Base-by-base conservation (phyloP, 2,888 invertebrate genomes). In the Molorchus minor region DNA sequence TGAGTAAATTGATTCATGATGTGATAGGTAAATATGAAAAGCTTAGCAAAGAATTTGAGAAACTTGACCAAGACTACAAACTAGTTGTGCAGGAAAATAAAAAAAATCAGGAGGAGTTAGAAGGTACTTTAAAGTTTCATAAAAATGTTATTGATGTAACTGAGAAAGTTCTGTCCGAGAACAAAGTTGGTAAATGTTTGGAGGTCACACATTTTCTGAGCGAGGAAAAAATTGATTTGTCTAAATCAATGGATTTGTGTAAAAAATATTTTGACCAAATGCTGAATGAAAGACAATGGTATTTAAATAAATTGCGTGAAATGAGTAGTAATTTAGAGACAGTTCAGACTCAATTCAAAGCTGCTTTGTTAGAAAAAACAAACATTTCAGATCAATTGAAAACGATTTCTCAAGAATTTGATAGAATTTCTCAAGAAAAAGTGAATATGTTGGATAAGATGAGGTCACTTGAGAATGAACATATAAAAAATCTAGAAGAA, bases 21-120 rank as follows among this genome's bases (percentile, higher is more conserved):
- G 56, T 63, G 30, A 33, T 58, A 2, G 19, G 25, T 7, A 20
- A 56, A 16, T 33, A 13, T 12, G 29, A 53, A 2, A 44, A 30
- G 7, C 16, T 62, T 8, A 15, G 61, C 4, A 53, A 45, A 10
- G 63, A 63, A 51, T 55, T 58, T 36, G 38, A 45, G 15, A 43
- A 58, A 30, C 38, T 63, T 5, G 13, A 10, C 19, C 20, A 33
- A 19, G n/a, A n/a, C n/a, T n/a, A n/a, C n/a, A n/a, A n/a, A n/a
- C n/a, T n/a, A n/a, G n/a, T n/a, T n/a, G n/a, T n/a, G n/a, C n/a
- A n/a, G n/a, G n/a, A n/a, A n/a, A n/a, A n/a, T n/a, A n/a, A n/a
- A n/a, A n/a, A n/a, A n/a, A n/a, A n/a, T n/a, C n/a, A n/a, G n/a
- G n/a, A n/a, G 8, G 35, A 47, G 15, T 19, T 47, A 3, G 36